These are phyloP conservation scores for Sitophilus oryzae DNA, from an alignment of 1,140 invertebrate genomes.

Conservation along the genomic window DNA sequence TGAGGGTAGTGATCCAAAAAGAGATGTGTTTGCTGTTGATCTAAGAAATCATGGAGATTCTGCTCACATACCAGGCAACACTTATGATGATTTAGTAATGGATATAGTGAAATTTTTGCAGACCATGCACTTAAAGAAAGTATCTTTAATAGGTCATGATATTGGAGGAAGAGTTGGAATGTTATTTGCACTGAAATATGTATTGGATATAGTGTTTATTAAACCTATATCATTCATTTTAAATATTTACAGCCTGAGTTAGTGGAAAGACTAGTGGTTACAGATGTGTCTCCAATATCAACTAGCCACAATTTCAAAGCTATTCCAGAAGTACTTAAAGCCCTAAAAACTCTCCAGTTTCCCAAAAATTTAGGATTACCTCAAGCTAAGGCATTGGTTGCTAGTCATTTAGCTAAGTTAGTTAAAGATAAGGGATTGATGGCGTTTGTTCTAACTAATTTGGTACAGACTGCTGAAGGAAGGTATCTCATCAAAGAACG, in stretches of 20 bases:
- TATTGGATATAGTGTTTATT: conserved; percentile 14
- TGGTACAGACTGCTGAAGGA: conserved; percentile 37
- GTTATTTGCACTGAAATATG: conserved; percentile 61
- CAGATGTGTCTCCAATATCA: conserved; percentile 76
- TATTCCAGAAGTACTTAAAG: conserved; percentile 60
- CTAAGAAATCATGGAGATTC: conserved; percentile 89
- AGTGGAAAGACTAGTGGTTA: conserved; percentile 72
- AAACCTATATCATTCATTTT: background rate
- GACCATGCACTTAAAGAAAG: conserved; percentile 54
- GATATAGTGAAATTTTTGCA: conserved; percentile 65
- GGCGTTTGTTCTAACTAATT: conserved; percentile 50
- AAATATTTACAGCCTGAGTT: conserved; percentile 60
- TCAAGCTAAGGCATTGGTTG: conserved; percentile 56
- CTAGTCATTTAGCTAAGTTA: conserved; percentile 47
- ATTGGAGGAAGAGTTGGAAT: conserved; percentile 85
- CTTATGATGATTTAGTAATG: conserved; percentile 63
- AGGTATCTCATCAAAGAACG: conserved; percentile 12
- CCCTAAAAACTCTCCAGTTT: conserved; percentile 57
- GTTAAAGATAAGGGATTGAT: conserved; percentile 47
- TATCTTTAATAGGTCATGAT: conserved; percentile 76
- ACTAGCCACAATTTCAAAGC: conserved; percentile 54
- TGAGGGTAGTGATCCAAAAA: conserved; percentile 52
- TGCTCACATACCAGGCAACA: conserved; percentile 65
- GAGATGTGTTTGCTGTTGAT: conserved; percentile 68
- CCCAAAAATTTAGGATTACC: conserved; percentile 55